Base-by-base conservation (phyloP, 2,113 vertebrate species). In the Plectropomus leopardus region DNA sequence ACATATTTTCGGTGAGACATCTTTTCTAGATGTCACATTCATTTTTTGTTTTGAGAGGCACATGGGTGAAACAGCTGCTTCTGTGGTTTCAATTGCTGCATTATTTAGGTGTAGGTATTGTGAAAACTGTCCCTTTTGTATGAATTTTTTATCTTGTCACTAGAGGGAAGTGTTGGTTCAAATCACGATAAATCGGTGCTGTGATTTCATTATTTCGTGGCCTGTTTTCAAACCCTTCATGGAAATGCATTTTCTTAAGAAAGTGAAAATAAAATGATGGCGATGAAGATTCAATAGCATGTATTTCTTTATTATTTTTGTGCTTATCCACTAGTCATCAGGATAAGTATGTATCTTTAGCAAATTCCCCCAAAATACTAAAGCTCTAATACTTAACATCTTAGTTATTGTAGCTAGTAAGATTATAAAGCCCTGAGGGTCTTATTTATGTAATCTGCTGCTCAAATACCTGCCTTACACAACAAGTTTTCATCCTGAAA, bases 161-260 rank as follows among this genome's bases (percentile, higher is more conserved):
- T 92, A 94, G 92, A 87, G 91, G 91, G 93, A 76, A 85, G 83
- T 89, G 81, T 93, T 92, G 72, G 11, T 76, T 81, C 68, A 84
- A 73, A 80, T 73, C 55, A 36, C 4, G 57, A 61, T 57, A 68
- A 88, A 76, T 45, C 78, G 86, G 48, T 86, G 73, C 50, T 88
- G 50, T 68, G 61, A 78, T 80, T 61, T 83, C 36, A 76, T 69
- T 26, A 40, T 48, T 45, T 53, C 65, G 17, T 42, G 32, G 54
- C 19, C 32, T 66, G 9, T 79, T 60, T 9, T 68, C 67, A 75
- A 76, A 60, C 32, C 13, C 42, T 69, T 83, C 60, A 72, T 53
- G 16, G 15, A 45, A 28, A 47, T 54, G 28, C 19, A 4, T 70
- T 67, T 86, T 69, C 15, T 73, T 26, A 28, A 47, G 16, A 67